Percentiles rank a stretch among this genome's conserved stretches.
Evolutionary conservation across 2,113 vertebrate genomes (phyloP).

Genomic region (Daubentonia madagascariensis): DNA sequence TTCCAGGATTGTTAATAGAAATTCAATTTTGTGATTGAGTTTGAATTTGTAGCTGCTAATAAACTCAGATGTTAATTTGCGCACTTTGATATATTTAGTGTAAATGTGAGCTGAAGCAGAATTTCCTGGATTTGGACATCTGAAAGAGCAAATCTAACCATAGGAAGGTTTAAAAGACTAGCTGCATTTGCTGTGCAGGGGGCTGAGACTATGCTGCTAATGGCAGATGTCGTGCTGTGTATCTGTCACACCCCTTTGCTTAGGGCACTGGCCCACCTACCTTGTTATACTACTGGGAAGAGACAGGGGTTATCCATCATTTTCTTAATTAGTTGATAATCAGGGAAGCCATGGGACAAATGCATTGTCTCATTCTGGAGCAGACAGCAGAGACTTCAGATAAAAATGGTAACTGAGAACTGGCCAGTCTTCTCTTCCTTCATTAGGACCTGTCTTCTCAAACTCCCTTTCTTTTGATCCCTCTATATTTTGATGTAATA

Average conservation of each 20-base stretch:
- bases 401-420: neutral
- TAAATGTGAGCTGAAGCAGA: conserved; percentile 36
- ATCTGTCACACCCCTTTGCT: conserved; percentile 24
- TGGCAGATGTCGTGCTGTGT: conserved; percentile 13
- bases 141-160: conserved; percentile 55
- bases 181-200: neutral
- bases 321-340: conserved; percentile 63
- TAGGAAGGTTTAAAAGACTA: neutral
- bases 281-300: neutral
- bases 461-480: neutral
- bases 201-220: neutral
- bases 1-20: conserved; percentile 53
- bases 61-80: conserved; percentile 63
- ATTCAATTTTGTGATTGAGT: conserved; percentile 52
- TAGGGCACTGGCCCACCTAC: conserved; percentile 46
- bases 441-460: neutral
- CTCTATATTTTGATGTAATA: neutral
- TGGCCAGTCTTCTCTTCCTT: neutral
- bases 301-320: conserved; percentile 53
- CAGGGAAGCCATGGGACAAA: conserved; percentile 50
- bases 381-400: neutral
- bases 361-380: neutral
- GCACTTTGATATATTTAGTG: conserved; percentile 13
- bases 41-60: conserved; percentile 49
- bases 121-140: conserved; percentile 48